Evolutionary conservation across 2,113 vertebrate species (phyloP), one percentile per base, ranked within the genome.

Genomic region (Hyaena hyaena): DNA sequence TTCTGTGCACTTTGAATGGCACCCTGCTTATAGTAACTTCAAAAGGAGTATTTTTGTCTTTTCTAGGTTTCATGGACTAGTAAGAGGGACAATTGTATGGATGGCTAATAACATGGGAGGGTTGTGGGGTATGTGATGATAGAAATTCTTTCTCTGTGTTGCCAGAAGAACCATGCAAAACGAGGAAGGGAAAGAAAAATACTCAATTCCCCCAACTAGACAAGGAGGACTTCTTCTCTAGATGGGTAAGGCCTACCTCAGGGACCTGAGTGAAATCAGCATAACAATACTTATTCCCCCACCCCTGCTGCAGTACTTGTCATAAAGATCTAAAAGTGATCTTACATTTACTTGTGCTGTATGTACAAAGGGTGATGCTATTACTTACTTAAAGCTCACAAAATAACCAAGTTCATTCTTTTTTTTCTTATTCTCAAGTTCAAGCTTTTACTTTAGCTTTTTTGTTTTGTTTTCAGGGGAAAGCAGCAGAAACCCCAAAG

Each of bases 401-500:
- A 53, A 87, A 58, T 28, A 68, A 69, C 43, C 5, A 35, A 66
- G 31, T 16, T 24, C 66, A 28, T 65, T 87, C 79, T 39, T 76
- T 21, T 65, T 23, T 26, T 93, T 68, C 26, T 55, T 66, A 35
- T 79, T 80, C 26, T 90, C 58, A 39, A 33, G 33, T 50, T 94
- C 23, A 69, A 77, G 66, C 23, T 53, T 69, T 33, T 24, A 74
- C 43, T 69, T 92, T 6, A 39, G 21, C 39, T 50, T 96, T 50
- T 96, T 55, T 14, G 55, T 86, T 92, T 55, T 14, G 55, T 63
- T 80, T 89, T 86, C 10, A 86, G 39, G 63, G 39, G 16, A 89
- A 88, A 74, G 28, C 12, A 63, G 45, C 11, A 91, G 82, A 90
- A 85, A 79, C 39, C 28, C 43, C n/a, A 68, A 63, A 7, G 89